Percentiles rank a stretch among this genome's conserved stretches.
These are phyloP conservation scores for Diabrotica balteata DNA, from an alignment of 2,888 invertebrate genomes.

Conservation along the genomic window DNA sequence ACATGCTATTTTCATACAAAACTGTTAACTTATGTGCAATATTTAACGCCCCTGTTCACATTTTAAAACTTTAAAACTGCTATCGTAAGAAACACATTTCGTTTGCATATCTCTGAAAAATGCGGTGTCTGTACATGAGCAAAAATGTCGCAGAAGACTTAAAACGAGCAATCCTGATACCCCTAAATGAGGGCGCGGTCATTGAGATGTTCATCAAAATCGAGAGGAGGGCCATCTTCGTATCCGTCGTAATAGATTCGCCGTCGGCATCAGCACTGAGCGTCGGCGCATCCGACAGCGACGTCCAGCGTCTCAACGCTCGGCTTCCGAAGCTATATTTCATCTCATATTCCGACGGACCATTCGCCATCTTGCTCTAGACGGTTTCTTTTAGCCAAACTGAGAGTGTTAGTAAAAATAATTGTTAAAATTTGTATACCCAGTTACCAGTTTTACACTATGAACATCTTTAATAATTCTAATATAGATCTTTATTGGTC, in stretches of 20 bases:
- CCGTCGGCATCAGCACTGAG: conserved; percentile 43
- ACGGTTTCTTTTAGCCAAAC: conserved; percentile 39
- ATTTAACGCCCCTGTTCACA: no score
- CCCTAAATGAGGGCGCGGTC: conserved; percentile 60
- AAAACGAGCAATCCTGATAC: conserved; percentile 58
- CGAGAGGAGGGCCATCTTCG: conserved; percentile 60
- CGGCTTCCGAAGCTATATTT: conserved; percentile 48
- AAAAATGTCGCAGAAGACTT: conserved; percentile 32
- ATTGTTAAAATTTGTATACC: no score
- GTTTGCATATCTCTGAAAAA: no score
- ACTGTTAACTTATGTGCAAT: no score
- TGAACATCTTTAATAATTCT: no score
- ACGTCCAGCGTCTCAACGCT: conserved; percentile 51
- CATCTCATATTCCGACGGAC: conserved; percentile 34
- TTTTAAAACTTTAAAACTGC: no score
- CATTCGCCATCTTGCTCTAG: conserved; percentile 59
- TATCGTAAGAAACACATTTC: no score
- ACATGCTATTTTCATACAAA: no score
- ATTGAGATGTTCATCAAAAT: conserved; percentile 62
- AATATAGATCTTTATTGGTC: no score
- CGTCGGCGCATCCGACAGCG: conserved; percentile 41
- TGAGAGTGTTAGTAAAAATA: no score
- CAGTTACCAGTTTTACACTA: no score
- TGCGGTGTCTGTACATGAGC: no score
- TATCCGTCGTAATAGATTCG: conserved; percentile 54